Conservation (phyloP, 2,888 invertebrate genomes). For the Thereva nobilitata region DNA sequence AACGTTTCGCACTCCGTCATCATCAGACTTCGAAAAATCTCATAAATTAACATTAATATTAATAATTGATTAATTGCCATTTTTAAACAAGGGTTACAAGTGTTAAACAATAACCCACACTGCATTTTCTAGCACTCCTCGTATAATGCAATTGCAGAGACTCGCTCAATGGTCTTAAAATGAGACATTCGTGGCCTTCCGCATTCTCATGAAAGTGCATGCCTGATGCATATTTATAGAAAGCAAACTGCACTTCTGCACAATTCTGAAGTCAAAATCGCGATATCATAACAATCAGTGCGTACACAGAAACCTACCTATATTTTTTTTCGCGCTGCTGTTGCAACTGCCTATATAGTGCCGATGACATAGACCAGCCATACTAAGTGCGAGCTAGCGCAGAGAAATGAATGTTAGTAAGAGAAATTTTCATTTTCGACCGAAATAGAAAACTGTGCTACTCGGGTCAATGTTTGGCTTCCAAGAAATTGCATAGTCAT, state of each 20-base stretch:
- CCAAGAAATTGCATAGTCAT: conserved; percentile 23
- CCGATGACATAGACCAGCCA: conserved; percentile 17
- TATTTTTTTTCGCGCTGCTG: background rate
- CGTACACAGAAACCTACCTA: background rate
- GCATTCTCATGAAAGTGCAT: conserved; percentile 39
- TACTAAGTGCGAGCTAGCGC: background rate
- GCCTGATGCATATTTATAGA: conserved; percentile 29
- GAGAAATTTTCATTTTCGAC: conserved; percentile 36
- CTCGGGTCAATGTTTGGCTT: conserved; percentile 18
- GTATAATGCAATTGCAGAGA: too few species aligned
- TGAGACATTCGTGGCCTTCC: conserved; percentile 39
- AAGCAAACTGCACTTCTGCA: too few species aligned
- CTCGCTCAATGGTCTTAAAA: background rate
- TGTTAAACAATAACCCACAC: too few species aligned
- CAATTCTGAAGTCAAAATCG: conserved; percentile 26
- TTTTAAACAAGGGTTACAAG: too few species aligned
- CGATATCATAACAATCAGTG: conserved; percentile 15
- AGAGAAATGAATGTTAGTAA: conserved; percentile 32
- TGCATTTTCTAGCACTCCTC: too few species aligned
- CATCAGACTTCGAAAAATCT: too few species aligned
- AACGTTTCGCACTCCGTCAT: too few species aligned
- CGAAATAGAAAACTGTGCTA: conserved; percentile 35
- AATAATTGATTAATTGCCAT: too few species aligned
- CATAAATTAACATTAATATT: too few species aligned
- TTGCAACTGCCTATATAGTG: background rate